Percentiles rank a stretch among this genome's conserved stretches.
Evolutionary conservation across 2,113 vertebrate genomes (phyloP).

Genomic region (Triplophysa rosa): DNA sequence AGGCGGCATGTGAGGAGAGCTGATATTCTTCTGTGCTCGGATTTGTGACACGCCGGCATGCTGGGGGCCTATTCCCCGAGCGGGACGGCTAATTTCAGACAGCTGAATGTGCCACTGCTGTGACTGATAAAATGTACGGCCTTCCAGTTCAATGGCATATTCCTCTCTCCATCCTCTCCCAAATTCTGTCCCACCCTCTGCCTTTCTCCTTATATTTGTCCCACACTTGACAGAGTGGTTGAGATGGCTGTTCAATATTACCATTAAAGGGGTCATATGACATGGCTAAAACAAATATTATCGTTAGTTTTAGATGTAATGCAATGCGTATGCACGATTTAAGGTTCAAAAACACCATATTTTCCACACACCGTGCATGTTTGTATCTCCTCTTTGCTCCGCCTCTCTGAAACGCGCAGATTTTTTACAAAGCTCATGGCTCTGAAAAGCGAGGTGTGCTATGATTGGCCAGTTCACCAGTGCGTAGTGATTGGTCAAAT

Average conservation of each 20-base stretch:
- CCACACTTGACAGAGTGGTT: not conserved
- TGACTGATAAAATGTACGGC: constrained; percentile 87
- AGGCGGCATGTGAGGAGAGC: constrained; percentile 90
- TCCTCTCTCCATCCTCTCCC: constrained; percentile 68
- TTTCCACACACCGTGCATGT: too few relatives aligned
- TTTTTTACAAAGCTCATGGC: too few relatives aligned
- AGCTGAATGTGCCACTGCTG: constrained; percentile 85
- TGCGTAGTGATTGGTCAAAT: too few relatives aligned
- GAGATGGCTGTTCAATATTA: not conserved
- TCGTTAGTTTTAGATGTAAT: too few relatives aligned
- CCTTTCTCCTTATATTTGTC: constrained; percentile 47
- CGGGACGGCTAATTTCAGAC: constrained; percentile 80
- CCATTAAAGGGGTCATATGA: not conserved
- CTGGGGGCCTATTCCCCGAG: constrained; percentile 82
- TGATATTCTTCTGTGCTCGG: constrained; percentile 90
- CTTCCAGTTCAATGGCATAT: constrained; percentile 85
- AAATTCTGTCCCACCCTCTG: constrained; percentile 57
- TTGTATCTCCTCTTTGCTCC: too few relatives aligned
- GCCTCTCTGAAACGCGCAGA: too few relatives aligned
- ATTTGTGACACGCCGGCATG: constrained; percentile 77
- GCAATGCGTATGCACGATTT: too few relatives aligned
- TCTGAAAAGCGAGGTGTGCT: too few relatives aligned
- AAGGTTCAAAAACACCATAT: too few relatives aligned
- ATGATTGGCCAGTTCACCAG: too few relatives aligned
- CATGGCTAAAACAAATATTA: too few relatives aligned